phyloP scores from a whole-genome alignment of 2,113 vertebrate species.

The Pluvianellus socialis region DNA sequence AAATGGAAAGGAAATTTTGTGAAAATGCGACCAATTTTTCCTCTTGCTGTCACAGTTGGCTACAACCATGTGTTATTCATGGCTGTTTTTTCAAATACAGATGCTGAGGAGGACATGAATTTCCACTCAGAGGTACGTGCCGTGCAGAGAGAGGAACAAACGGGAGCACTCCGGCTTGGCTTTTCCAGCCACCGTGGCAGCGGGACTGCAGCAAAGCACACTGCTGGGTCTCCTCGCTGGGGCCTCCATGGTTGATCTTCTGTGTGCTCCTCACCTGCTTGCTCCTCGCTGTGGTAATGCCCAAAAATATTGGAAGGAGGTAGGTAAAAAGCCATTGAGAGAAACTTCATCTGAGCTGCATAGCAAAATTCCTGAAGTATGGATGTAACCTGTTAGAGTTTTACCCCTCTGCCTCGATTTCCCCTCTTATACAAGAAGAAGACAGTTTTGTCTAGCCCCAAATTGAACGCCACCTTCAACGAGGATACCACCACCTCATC shows the following conservation, averaged over 20 bases:
- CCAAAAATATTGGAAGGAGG: background rate
- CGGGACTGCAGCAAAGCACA: fast-evolving
- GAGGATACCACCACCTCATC: background rate
- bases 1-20: background rate
- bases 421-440: background rate
- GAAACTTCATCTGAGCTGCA: background rate
- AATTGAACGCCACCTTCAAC: background rate
- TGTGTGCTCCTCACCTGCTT: background rate
- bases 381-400: fast-evolving
- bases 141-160: background rate
- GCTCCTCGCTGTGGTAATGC: fast-evolving
- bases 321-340: too few species aligned
- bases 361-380: background rate
- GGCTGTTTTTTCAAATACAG: background rate
- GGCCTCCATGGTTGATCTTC: too few species aligned
- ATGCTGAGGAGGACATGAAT: background rate
- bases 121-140: background rate
- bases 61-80: background rate
- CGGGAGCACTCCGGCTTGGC: fast-evolving
- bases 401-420: background rate
- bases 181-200: background rate
- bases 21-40: background rate
- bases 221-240: background rate
- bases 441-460: background rate
- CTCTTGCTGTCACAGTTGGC: background rate